These are phyloP conservation scores for Morus bassanus DNA, from an alignment of 2,797 vertebrate genomes.

Conservation along the genomic window DNA sequence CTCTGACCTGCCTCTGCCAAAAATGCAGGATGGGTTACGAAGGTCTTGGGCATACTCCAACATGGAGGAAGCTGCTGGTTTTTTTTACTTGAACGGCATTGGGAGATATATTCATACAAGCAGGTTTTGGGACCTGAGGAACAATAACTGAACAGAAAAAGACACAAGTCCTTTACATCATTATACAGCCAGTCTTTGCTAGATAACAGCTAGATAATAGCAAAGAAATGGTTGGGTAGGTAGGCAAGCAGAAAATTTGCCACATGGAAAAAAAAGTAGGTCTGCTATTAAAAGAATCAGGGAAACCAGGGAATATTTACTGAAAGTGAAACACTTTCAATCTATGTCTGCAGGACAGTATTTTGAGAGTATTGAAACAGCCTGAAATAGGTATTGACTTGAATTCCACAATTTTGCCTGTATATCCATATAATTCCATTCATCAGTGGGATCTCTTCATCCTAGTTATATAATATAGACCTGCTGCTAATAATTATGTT, in stretches of 20 bases:
- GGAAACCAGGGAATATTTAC: not conserved
- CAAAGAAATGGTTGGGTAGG: not conserved
- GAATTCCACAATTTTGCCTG: not conserved
- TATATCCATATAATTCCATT: not conserved
- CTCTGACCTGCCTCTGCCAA: not conserved
- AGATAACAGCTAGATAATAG: not conserved
- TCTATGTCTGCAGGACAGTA: not conserved
- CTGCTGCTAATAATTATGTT: not conserved
- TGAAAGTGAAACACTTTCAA: not conserved
- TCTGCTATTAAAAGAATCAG: not conserved
- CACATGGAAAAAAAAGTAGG: not conserved
- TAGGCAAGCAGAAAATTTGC: not conserved
- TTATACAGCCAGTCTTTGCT: not conserved
- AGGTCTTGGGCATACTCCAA: not conserved
- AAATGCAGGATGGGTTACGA: not conserved
- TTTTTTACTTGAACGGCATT: not conserved
- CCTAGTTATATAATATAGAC: not conserved
- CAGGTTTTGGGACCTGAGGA: not conserved
- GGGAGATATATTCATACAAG: not conserved
- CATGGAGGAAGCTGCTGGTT: not conserved
- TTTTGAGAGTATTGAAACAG: not conserved
- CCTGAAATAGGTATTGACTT: not conserved
- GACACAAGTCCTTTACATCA: not conserved
- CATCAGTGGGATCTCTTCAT: not conserved
- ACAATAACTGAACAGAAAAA: not conserved